phyloP scores from a whole-genome alignment of 2,797 vertebrate species.

The Sebastes diploproa region DNA sequence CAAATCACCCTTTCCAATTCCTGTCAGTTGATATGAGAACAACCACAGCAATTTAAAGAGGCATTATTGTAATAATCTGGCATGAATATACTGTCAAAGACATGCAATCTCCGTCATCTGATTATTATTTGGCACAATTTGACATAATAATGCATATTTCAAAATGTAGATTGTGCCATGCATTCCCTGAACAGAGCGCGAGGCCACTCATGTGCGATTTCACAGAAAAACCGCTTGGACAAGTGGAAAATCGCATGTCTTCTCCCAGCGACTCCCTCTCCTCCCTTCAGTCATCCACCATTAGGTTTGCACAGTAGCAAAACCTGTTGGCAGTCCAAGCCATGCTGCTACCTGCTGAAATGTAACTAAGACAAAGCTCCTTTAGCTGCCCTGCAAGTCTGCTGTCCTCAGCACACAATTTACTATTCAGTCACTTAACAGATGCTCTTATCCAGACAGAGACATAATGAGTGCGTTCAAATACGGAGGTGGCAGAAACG shows the following conservation, averaged over 20 bases:
- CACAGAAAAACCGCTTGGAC: conserved; percentile 73
- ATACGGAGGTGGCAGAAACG: conserved; percentile 50
- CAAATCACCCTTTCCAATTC: background rate
- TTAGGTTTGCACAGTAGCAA: conserved; percentile 75
- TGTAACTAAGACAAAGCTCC: conserved; percentile 80
- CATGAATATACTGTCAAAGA: background rate
- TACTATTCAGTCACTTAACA: conserved; percentile 76
- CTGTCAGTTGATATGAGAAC: background rate
- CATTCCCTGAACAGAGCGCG: conserved; percentile 18
- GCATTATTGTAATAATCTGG: background rate
- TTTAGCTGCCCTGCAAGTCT: conserved; percentile 74
- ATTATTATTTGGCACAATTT: conserved; percentile 9
- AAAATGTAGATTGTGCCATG: background rate
- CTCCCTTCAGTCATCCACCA: conserved; percentile 78
- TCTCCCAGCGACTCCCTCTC: conserved; percentile 65
- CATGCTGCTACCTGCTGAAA: conserved; percentile 74
- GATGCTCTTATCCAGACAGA: conserved; percentile 72
- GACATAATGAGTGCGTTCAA: conserved; percentile 70
- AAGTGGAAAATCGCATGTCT: conserved; percentile 78
- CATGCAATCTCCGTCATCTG: background rate
- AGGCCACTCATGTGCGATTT: conserved; percentile 41
- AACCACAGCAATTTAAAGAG: background rate
- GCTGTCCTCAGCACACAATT: conserved; percentile 74
- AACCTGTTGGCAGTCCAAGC: conserved; percentile 78
- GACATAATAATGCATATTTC: conserved; percentile 16